Conservation (phyloP, 2,797 vertebrate genomes). For the Scolopax rusticola region DNA sequence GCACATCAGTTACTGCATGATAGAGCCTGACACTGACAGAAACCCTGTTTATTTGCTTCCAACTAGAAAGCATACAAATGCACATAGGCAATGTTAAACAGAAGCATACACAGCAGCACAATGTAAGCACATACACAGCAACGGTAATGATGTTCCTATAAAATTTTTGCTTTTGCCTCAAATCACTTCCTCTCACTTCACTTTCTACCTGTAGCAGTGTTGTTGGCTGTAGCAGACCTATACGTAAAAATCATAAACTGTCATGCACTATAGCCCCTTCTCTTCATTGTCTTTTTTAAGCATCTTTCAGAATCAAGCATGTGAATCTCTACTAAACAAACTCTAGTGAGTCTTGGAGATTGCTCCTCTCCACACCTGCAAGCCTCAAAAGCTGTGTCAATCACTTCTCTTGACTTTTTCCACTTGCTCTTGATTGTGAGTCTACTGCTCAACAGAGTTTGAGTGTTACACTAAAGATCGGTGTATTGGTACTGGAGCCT, state of each 20-base stretch:
- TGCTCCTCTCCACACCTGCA: not conserved
- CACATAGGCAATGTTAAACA: not conserved
- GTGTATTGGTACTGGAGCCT: not conserved
- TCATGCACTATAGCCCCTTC: not conserved
- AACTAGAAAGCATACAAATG: not conserved
- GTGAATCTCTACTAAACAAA: not conserved
- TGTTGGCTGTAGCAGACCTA: not conserved
- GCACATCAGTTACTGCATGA: not conserved
- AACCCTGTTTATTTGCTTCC: constrained; percentile 20
- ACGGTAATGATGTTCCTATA: not conserved
- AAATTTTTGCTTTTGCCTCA: not conserved
- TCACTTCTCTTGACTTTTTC: not conserved
- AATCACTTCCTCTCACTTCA: not conserved
- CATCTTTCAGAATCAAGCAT: not conserved
- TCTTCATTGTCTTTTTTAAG: not conserved
- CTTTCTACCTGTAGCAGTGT: not conserved
- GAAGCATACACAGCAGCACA: not conserved
- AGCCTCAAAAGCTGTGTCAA: not conserved
- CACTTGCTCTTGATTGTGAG: not conserved
- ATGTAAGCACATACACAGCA: not conserved
- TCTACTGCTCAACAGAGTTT: not conserved
- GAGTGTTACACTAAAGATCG: not conserved
- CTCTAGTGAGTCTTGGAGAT: not conserved
- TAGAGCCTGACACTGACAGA: not conserved
- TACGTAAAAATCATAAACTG: fast-evolving